Base-by-base conservation (phyloP, 2,113 vertebrate genomes). In the Lepus americanus region DNA sequence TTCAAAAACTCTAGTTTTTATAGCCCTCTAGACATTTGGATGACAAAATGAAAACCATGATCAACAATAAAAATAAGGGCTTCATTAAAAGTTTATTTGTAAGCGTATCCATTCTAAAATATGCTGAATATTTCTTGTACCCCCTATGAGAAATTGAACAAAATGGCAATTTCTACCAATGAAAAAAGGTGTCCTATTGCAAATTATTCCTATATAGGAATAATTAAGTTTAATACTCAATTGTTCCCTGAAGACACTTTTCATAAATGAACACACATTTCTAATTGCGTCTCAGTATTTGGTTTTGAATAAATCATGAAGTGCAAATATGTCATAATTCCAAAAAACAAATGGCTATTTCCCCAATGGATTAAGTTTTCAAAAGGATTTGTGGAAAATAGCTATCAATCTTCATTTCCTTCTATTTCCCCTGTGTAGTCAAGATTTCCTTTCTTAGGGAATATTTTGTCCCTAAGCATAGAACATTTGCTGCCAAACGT, bases 221-320 rank as follows among this genome's bases (percentile, higher is more conserved):
- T 63, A 94, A 90, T 55, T 82, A 90, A 72, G 23, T 91, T 92
- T 94, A 89, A 79, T 95, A 72, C 27, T 27, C 11, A 9, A 73
- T 85, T 92, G 17, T 78, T 33, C 63, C 78, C 79, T 83, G 51
- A 86, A 91, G 69, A 94, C 9, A 25, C 14, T 90, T 94, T 86
- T 83, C 82, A 94, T 94, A 91, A 97, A 87, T 77, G 61, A 80
- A 14, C 29, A 73, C 61, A 93, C 12, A 93, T 44, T 95, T 29
- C 36, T 87, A 80, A 92, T 80, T 89, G 82, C 4, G 76, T 89
- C 61, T 96, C 53, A 79, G 59, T 89, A 87, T 23, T 95, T 70
- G 29, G 25, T 86, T 96, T 67, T 94, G 63, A 95, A 91, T 96
- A 94, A 82, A 95, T 92, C 49, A 94, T 93, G 72, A 94, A 91